A percentile compares a stretch with the other conserved stretches of the same genome.
Conservation (phyloP, 2,797 vertebrate genomes). For the Sebastiscus tertius region DNA sequence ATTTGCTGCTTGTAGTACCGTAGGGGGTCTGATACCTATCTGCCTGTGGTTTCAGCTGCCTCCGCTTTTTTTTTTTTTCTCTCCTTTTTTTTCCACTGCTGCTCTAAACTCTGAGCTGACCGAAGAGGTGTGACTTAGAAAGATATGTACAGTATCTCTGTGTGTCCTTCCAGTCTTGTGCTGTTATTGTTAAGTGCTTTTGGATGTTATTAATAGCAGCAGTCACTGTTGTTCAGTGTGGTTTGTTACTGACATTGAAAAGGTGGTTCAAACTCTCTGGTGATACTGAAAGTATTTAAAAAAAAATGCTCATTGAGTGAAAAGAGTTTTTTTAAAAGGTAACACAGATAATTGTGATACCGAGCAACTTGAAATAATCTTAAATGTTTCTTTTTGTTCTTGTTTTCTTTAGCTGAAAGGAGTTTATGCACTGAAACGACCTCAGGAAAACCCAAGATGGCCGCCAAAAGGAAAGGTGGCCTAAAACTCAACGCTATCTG, state of each 20-base stretch:
- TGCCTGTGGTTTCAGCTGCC: conserved; percentile 72
- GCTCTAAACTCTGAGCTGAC: conserved; percentile 67
- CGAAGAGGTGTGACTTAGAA: conserved; percentile 72
- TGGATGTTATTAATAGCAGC: conserved; percentile 75
- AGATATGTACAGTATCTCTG: conserved; percentile 72
- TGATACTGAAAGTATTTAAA: neutral
- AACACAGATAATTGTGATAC: neutral
- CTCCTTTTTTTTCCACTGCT: conserved; percentile 37
- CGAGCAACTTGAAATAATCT: conserved; percentile 30
- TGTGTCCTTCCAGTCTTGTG: conserved; percentile 65
- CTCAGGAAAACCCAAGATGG: conserved; percentile 98
- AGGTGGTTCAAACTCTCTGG: conserved; percentile 18
- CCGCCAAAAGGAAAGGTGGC: conserved; percentile 99
- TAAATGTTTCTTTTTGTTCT: conserved; percentile 13
- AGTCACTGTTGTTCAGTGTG: conserved; percentile 50
- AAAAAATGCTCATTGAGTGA: conserved; percentile 5
- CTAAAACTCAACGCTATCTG: conserved; percentile 99
- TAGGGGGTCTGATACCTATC: conserved; percentile 85
- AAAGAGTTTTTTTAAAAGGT: neutral
- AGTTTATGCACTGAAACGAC: conserved; percentile 96
- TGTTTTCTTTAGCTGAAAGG: conserved; percentile 91
- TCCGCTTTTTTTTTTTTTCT: conserved; percentile 44
- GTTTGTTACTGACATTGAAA: conserved; percentile 49
- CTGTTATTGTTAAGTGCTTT: conserved; percentile 74
- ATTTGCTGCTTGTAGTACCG: conserved; percentile 76